phyloP scores from a whole-genome alignment of 2,113 vertebrate species.

The Pelecanoides urinatrix region DNA sequence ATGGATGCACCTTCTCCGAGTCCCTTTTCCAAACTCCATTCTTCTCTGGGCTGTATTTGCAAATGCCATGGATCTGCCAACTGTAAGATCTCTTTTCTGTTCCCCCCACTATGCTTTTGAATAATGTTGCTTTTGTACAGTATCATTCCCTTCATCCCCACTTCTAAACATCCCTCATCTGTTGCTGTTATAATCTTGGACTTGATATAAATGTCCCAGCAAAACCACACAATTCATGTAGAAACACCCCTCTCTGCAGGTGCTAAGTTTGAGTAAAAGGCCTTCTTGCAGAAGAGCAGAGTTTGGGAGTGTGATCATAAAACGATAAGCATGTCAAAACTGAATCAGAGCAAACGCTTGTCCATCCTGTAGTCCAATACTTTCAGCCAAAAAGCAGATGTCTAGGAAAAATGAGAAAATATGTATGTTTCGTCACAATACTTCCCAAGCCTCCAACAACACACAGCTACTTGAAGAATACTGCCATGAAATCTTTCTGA shows the following conservation, averaged over 20 bases:
- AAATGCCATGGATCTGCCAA: not conserved
- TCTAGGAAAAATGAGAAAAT: not conserved
- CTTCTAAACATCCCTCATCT: not conserved
- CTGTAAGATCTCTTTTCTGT: not conserved
- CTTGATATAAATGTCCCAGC: not conserved
- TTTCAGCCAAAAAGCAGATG: not conserved
- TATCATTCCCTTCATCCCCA: not conserved
- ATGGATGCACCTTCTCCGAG: not conserved
- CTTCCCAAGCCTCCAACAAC: not conserved
- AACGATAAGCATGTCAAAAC: not conserved
- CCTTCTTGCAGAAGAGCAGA: not conserved
- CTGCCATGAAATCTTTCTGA: not conserved
- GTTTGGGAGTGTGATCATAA: not conserved
- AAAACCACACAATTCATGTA: not conserved
- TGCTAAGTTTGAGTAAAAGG: not conserved
- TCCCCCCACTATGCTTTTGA: not conserved
- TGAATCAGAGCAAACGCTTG: not conserved
- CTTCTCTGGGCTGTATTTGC: not conserved
- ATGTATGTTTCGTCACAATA: not conserved
- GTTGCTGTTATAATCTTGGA: not conserved
- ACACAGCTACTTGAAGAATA: not conserved
- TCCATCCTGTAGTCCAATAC: not conserved
- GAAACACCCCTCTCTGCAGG: not conserved
- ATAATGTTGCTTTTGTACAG: not conserved
- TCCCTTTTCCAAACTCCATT: not conserved